Base-by-base conservation (phyloP, 2,113 vertebrate genomes). In the Pelusios castaneus region DNA sequence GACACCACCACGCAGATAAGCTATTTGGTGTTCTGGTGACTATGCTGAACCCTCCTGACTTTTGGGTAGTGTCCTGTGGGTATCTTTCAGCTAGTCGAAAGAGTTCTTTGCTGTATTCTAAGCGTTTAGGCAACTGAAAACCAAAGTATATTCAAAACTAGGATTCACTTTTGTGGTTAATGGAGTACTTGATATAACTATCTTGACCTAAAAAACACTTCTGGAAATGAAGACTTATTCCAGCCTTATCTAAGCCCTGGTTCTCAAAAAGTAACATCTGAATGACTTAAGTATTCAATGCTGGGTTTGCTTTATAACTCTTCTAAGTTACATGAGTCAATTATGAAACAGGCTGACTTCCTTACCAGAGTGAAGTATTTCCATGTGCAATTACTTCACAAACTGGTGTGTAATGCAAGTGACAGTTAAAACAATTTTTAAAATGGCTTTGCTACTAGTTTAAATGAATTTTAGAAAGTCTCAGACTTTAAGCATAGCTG, bases 21-120 rank as follows among this genome's bases (percentile, higher is more conserved):
- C 78, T 96, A 67, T 92, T 97, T 95, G 91, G 31, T 70, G 75
- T 94, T 93, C 83, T 95, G 92, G 94, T 97, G 95, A 4, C 92
- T 25, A 10, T 82, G 84, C 43, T 84, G 60, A 14, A 31, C 85
- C 75, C 96, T 89, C 93, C 47, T 85, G 25, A 52, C 80, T 92
- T 75, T 93, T 81, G 81, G 9, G 80, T 94, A 95, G 93, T 75
- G 86, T 90, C 55, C 1, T 75, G 87, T 0, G 92, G 95, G 96
- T 73, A 21, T 95, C 85, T 60, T 21, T 91, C 93, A 89, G 63
- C 41, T 85, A 85, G 89, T 84, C 88, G 82, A 10, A 88, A 56
- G 55, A 70, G n/a, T 38, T 70, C 9, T 70, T 38, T 38, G n/a
- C 63, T 70, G n/a, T 70, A 70, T 70, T 38, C n/a, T 70, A 67